Conservation (phyloP, 2,113 vertebrate species). For the Aptenodytes forsteri region DNA sequence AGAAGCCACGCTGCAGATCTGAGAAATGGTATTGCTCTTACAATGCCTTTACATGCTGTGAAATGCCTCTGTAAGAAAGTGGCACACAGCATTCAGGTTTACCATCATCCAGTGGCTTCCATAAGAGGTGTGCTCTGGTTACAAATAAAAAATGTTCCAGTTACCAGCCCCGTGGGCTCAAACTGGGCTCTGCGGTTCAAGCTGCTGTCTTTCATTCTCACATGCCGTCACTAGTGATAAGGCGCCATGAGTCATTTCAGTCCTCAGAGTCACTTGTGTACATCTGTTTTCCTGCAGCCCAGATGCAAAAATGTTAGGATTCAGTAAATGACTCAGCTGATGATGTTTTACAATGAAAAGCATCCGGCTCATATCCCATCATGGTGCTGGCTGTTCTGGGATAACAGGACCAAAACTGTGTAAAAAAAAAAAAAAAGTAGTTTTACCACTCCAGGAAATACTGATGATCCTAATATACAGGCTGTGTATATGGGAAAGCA, state of each 20-base stretch:
- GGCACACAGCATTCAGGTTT: neutral
- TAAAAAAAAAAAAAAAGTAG: neutral
- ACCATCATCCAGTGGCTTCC: neutral
- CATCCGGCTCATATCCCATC: neutral
- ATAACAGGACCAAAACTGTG: neutral
- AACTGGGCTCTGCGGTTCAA: neutral
- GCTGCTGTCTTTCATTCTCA: neutral
- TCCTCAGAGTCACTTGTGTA: neutral
- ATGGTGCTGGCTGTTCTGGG: neutral
- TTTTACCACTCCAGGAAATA: neutral
- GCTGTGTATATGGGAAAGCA: neutral
- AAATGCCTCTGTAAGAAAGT: neutral
- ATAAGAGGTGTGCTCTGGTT: neutral
- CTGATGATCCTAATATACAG: neutral
- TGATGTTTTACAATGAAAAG: neutral
- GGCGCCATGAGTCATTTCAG: neutral
- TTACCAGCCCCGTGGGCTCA: neutral
- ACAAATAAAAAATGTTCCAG: neutral
- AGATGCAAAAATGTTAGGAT: neutral
- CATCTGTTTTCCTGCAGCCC: neutral
- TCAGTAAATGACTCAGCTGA: neutral
- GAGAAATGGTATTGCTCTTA: neutral
- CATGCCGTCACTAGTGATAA: neutral
- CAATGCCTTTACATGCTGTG: neutral
- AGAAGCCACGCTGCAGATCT: neutral